Conservation (phyloP, 2,888 invertebrate species). For the Spicauda simplicius region DNA sequence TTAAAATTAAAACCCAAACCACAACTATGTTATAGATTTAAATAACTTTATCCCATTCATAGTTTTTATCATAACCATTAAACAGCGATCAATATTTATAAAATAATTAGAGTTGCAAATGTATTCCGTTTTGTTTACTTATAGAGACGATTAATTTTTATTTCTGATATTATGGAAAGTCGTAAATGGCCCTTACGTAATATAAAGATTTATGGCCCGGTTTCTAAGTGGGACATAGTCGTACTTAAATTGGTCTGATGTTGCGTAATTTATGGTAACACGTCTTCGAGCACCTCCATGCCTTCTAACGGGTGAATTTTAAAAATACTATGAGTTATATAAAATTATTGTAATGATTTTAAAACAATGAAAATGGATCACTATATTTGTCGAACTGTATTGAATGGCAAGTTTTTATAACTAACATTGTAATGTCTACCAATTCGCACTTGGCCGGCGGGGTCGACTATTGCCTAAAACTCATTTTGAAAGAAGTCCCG, state of each 20-base stretch:
- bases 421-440: no score
- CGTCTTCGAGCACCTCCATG: background rate
- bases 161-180: constrained; percentile 3
- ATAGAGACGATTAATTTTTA: background rate
- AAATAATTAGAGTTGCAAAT: constrained; percentile 12
- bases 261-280: constrained; percentile 15
- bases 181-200: constrained; percentile 35
- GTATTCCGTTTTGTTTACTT: background rate
- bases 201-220: constrained; percentile 35
- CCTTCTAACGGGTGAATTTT: background rate
- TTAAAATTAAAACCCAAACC: no score
- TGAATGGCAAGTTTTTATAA: no score
- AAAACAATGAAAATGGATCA: background rate
- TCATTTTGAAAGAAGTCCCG: no score
- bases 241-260: constrained; percentile 27
- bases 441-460: no score
- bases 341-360: background rate
- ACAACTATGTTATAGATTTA: no score
- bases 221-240: constrained; percentile 29
- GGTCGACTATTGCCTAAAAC: no score
- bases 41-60: background rate
- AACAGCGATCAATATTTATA: background rate
- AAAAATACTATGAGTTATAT: background rate
- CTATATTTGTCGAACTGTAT: no score
- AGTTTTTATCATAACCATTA: background rate